These are phyloP conservation scores for Eurois occulta DNA, from an alignment of 2,888 invertebrate species.

Conservation along the genomic window DNA sequence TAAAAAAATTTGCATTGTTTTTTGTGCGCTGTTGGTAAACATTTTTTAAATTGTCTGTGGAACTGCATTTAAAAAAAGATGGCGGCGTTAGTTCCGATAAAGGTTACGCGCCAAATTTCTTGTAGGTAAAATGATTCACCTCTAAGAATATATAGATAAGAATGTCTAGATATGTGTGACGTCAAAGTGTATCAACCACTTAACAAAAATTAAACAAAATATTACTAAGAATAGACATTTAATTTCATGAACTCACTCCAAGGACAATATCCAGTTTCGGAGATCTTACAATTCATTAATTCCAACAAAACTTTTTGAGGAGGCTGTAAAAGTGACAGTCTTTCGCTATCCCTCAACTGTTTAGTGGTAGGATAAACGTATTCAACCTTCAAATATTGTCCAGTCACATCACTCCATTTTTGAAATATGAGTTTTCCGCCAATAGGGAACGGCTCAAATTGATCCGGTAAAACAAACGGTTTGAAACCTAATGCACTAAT, in stretches of 20 bases:
- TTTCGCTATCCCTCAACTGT: conserved; percentile 75
- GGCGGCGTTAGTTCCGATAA: background rate
- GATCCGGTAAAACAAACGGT: conserved; percentile 73
- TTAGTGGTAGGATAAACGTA: conserved; percentile 77
- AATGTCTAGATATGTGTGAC: background rate
- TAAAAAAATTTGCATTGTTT: background rate
- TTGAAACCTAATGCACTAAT: conserved; percentile 75
- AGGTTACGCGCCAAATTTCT: background rate
- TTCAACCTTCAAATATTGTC: conserved; percentile 77
- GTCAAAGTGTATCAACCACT: background rate
- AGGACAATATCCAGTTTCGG: conserved; percentile 75
- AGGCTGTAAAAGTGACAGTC: conserved; percentile 70
- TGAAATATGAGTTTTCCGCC: conserved; percentile 85
- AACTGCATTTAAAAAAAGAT: background rate
- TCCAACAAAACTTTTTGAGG: conserved; percentile 74
- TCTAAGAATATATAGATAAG: background rate
- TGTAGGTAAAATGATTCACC: background rate
- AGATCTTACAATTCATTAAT: conserved; percentile 71
- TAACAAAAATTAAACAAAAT: conserved; percentile 19
- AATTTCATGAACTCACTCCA: conserved; percentile 72
- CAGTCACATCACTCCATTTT: conserved; percentile 76
- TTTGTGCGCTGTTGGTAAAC: background rate
- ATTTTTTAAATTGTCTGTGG: background rate
- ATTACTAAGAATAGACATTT: conserved; percentile 19
- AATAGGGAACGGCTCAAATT: conserved; percentile 80